These are phyloP conservation scores for Strigamia crassipes DNA, from an alignment of 2,888 invertebrate genomes.

Conservation along the genomic window DNA sequence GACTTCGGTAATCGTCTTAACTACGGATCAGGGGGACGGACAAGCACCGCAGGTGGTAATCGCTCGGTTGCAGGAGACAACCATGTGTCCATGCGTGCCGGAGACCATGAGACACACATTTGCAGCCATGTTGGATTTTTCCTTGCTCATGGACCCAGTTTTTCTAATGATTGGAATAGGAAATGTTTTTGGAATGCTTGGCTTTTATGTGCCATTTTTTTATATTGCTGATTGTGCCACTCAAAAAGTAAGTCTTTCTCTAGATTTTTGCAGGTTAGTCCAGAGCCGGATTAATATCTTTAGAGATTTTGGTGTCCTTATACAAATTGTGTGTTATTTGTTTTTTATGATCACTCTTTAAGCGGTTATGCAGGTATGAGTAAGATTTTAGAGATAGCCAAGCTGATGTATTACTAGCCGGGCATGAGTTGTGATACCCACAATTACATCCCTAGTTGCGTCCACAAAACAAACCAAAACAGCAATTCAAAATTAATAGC, in stretches of 20 bases:
- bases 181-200: conserved; percentile 96
- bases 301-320: too few species aligned
- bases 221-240: conserved; percentile 84
- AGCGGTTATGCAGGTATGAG: too few species aligned
- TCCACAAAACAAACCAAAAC: too few species aligned
- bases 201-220: conserved; percentile 94
- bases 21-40: conserved; percentile 44
- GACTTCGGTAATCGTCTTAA: conserved; percentile 51
- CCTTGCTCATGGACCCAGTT: conserved; percentile 82
- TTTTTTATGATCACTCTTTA: too few species aligned
- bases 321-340: too few species aligned
- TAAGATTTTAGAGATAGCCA: too few species aligned
- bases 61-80: conserved; percentile 50
- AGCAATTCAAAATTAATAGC: too few species aligned
- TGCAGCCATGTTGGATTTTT: conserved; percentile 87
- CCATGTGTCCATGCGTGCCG: conserved; percentile 55
- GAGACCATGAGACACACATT: conserved; percentile 62
- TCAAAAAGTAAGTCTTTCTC: conserved; percentile 59
- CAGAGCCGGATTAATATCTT: too few species aligned
- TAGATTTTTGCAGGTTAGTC: too few species aligned
- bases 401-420: too few species aligned
- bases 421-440: too few species aligned
- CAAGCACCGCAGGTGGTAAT: conserved; percentile 44
- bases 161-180: conserved; percentile 91
- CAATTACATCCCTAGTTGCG: too few species aligned